Conservation (phyloP, 2,113 vertebrate genomes). For the Clupea harengus region DNA sequence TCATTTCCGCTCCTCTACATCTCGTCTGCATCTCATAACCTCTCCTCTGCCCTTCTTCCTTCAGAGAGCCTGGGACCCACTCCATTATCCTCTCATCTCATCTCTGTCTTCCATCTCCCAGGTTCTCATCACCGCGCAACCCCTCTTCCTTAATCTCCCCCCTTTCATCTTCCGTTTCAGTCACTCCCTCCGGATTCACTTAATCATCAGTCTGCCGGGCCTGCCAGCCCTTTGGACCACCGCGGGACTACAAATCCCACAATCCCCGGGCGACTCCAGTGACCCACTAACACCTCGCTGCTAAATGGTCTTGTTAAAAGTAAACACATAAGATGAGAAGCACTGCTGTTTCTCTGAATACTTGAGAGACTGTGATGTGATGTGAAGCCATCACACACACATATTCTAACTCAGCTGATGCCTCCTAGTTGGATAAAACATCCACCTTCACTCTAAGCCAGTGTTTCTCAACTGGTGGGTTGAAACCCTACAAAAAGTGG, state of each 20-base stretch:
- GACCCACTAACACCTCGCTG: conserved; percentile 1
- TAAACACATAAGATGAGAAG: conserved; percentile 32
- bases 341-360: conserved; percentile 41
- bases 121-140: conserved; percentile 58
- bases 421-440: background rate
- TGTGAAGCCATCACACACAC: conserved; percentile 41
- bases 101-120: conserved; percentile 60
- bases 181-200: conserved; percentile 62
- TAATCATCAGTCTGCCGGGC: conserved; percentile 57
- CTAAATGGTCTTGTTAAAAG: conserved; percentile 6
- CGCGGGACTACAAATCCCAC: conserved; percentile 25
- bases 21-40: conserved; percentile 62
- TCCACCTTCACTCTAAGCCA: background rate
- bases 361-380: conserved; percentile 43
- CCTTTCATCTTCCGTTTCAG: conserved; percentile 64
- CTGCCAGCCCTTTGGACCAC: conserved; percentile 18
- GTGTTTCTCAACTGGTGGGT: no score
- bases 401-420: background rate
- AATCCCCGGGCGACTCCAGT: background rate
- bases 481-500: no score
- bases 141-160: conserved; percentile 67
- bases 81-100: conserved; percentile 70
- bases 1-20: conserved; percentile 61
- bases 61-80: conserved; percentile 54
- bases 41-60: conserved; percentile 34